These are phyloP conservation scores for Agrotis ipsilon DNA, from an alignment of 2,888 invertebrate species.

Conservation along the genomic window DNA sequence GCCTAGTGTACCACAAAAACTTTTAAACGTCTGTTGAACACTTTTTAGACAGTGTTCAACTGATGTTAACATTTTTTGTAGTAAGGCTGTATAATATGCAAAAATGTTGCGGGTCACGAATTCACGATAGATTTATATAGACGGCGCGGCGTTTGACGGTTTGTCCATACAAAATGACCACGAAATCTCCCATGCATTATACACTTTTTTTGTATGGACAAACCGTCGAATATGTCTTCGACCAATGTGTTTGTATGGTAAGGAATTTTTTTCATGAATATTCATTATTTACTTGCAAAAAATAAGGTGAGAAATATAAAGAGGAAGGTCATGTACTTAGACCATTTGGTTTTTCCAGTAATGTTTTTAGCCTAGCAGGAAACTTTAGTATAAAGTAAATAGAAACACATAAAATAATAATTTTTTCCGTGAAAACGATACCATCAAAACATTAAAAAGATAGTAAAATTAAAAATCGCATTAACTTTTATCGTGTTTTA, in stretches of 20 bases:
- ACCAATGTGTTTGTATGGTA: not conserved
- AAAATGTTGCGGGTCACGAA: too few relatives aligned
- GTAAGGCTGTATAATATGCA: too few relatives aligned
- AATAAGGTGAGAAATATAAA: not conserved
- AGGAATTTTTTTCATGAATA: not conserved
- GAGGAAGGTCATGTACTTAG: not conserved
- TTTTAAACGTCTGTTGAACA: too few relatives aligned
- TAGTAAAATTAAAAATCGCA: slow-evolving; percentile 24
- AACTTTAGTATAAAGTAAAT: not conserved
- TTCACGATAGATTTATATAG: too few relatives aligned
- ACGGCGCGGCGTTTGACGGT: too few relatives aligned
- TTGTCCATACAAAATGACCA: too few relatives aligned
- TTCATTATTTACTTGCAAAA: not conserved
- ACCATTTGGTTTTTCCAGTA: not conserved
- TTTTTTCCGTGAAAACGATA: slow-evolving; percentile 26
- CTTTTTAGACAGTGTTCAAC: too few relatives aligned
- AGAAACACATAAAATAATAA: not conserved
- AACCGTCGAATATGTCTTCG: too few relatives aligned
- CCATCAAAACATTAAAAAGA: slow-evolving; percentile 20
- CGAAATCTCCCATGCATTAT: too few relatives aligned
- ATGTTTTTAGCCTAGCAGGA: not conserved
- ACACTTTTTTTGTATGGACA: too few relatives aligned
- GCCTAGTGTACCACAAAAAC: too few relatives aligned
- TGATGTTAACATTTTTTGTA: too few relatives aligned
- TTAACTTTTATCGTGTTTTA: slow-evolving; percentile 14